These are phyloP conservation scores for Aythya fuligula DNA, from an alignment of 2,797 vertebrate genomes.

Conservation along the genomic window DNA sequence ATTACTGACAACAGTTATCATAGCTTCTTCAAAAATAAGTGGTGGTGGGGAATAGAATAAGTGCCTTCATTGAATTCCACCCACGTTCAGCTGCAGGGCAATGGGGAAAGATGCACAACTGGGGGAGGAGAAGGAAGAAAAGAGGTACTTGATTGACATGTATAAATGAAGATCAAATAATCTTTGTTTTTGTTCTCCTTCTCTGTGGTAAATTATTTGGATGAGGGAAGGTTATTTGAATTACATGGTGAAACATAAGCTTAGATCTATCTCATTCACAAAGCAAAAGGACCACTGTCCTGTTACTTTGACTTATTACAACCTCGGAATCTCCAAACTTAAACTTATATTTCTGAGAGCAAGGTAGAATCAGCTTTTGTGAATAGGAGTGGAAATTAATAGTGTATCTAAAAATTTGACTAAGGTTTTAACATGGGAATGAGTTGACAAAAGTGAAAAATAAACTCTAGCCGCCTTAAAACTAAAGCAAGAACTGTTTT, in stretches of 20 bases:
- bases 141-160: not conserved
- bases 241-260: not conserved
- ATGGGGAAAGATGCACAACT: not conserved
- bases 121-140: not conserved
- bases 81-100: not conserved
- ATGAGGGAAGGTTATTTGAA: not conserved
- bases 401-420: not conserved
- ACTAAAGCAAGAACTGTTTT: not conserved
- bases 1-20: not conserved
- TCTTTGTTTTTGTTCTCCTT: not conserved
- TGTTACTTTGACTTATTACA: not conserved
- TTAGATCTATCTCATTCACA: not conserved
- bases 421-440: not conserved
- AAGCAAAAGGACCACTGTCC: not conserved
- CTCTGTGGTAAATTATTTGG: not conserved
- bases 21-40: not conserved
- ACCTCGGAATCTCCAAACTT: not conserved
- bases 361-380: not conserved
- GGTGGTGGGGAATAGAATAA: not conserved
- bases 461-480: not conserved
- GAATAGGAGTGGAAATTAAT: not conserved
- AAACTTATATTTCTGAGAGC: not conserved
- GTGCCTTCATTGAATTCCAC: not conserved
- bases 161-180: not conserved
- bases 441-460: not conserved